Evolutionary conservation across 2,888 invertebrate genomes (phyloP).

Genomic region (Nineta flava): DNA sequence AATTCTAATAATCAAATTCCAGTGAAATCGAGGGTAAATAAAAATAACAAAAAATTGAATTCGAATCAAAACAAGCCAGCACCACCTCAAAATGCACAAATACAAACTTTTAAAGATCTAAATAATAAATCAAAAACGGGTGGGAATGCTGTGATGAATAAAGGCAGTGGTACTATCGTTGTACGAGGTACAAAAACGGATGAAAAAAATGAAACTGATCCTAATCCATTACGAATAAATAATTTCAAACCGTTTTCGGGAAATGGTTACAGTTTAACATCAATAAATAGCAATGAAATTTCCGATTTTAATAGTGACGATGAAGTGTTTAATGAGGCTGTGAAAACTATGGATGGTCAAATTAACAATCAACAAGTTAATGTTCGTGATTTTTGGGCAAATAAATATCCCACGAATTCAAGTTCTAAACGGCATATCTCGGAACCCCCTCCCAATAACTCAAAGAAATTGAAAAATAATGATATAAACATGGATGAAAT

Average conservation of each 20-base stretch:
- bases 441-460: neutral
- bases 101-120: neutral
- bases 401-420: conserved; percentile 17
- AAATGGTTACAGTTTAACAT: conserved; percentile 10
- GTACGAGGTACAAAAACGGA: neutral
- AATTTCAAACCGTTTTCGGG: conserved; percentile 10
- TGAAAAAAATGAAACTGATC: neutral
- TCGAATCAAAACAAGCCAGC: neutral
- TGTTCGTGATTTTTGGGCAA: conserved; percentile 26
- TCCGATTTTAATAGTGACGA: too few relatives aligned
- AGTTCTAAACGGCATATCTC: neutral
- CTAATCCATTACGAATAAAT: neutral
- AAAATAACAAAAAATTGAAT: neutral
- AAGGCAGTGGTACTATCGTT: neutral
- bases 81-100: neutral
- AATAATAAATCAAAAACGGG: neutral
- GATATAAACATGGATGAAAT: conserved; percentile 8
- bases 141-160: neutral
- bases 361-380: conserved; percentile 17
- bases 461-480: conserved; percentile 10
- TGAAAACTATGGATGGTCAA: neutral
- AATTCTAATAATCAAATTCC: neutral
- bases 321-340: neutral
- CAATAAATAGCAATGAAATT: too few relatives aligned
- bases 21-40: neutral